These are phyloP conservation scores for Caranx ignobilis DNA, from an alignment of 2,113 vertebrate species.

Conservation along the genomic window DNA sequence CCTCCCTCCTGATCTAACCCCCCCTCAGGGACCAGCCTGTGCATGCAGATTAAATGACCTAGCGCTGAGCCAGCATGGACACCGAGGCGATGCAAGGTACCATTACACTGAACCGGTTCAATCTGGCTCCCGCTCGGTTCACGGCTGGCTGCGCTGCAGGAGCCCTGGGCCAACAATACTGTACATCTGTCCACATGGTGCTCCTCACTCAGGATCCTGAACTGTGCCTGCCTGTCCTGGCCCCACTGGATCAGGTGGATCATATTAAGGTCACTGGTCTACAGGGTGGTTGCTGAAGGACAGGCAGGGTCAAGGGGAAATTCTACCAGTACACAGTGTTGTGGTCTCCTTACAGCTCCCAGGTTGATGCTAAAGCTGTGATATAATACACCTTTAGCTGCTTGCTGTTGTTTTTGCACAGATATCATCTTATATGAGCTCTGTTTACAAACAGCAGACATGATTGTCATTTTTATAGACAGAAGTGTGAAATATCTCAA, in stretches of 20 bases:
- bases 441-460: not conserved
- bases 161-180: slow-evolving; percentile 16
- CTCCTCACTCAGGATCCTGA: slow-evolving; percentile 35
- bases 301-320: not conserved
- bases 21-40: slow-evolving; percentile 33
- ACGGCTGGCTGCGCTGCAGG: slow-evolving; percentile 30
- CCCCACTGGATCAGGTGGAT: slow-evolving; percentile 50
- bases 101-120: slow-evolving; percentile 70
- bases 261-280: slow-evolving; percentile 53
- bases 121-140: slow-evolving; percentile 57
- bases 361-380: not conserved
- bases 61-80: slow-evolving; percentile 44
- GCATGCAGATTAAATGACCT: slow-evolving; percentile 74
- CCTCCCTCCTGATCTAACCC: not conserved
- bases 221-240: slow-evolving; percentile 2
- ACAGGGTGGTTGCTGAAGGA: not conserved
- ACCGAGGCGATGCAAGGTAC: slow-evolving; percentile 51
- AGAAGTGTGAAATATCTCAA: not conserved
- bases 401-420: not conserved
- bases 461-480: too few species aligned
- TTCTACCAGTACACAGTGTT: not conserved
- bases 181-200: slow-evolving; percentile 38
- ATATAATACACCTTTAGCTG: not conserved
- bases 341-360: not conserved
- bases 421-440: not conserved